Evolutionary conservation across 1,140 invertebrate species (phyloP), one percentile per base, ranked within the genome.

Genomic region (Magallana gigas): DNA sequence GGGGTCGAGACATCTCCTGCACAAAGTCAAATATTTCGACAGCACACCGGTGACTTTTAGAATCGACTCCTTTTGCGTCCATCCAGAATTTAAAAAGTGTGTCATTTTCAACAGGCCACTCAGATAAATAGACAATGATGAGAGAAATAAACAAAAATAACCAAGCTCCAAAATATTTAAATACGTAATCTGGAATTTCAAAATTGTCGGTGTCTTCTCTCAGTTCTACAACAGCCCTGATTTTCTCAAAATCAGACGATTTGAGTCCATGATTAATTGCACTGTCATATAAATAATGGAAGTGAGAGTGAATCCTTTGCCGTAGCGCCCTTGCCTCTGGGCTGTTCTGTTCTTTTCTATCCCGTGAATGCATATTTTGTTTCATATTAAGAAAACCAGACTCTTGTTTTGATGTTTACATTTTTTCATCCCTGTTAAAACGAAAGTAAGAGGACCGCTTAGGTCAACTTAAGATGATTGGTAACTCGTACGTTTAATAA

Each of bases 1-100:
- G 96, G 18, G 97, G 97, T 85, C 98, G 96, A 91, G 97, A 96
- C 14, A 96, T 93, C 91, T 96, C 96, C 48, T 95, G 95, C 14
- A 96, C 90, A 29, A 95, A 90, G 8, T 95, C 93, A 1, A 96
- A 96, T 91, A 96, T 94, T 57, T 96, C 94, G 1, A 97, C 18
- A 14, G 93, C 57, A 89, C 94, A 95, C 82, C 64, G 85, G 71
- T 94, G 93, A 16, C 83, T 60, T 4, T 91, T 87, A 12, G 92
- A 80, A 59, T 93, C 90, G 11, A 85, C 62, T 16, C 86, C 80
- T 76, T 85, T 68, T 16, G 88, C 36, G 9, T 85, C 57, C 84
- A 92, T 91, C 89, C 90, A 92, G 4, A 85, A 57, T 83, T 48
- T 57, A 12, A 91, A 59, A 14, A 93, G 18, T 18, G 83, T 89